These are phyloP conservation scores for Ennomos quercinarius DNA, from an alignment of 2,888 invertebrate species.

Conservation along the genomic window DNA sequence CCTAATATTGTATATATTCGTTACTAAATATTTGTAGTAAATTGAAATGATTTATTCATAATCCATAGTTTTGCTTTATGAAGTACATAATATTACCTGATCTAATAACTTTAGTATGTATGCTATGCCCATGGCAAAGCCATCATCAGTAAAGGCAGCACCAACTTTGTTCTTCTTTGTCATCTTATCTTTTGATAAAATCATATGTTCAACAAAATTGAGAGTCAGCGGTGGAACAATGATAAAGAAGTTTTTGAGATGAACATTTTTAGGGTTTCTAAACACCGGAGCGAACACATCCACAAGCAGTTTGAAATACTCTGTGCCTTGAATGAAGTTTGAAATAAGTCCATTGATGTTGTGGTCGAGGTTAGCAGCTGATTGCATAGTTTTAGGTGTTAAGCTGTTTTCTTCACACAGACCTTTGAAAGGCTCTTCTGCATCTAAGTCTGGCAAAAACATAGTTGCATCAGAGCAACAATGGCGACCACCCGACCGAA, in stretches of 20 bases:
- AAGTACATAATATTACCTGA: conserved; percentile 80
- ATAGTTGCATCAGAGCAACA: conserved; percentile 96
- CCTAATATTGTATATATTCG: too few relatives aligned
- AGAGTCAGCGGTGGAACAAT: conserved; percentile 97
- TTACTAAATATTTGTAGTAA: too few relatives aligned
- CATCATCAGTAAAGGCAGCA: conserved; percentile 98
- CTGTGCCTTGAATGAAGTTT: conserved; percentile 95
- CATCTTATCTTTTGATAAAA: conserved; percentile 96
- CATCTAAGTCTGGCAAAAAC: conserved; percentile 92
- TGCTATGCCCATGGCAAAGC: conserved; percentile 97
- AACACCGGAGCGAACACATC: conserved; percentile 97
- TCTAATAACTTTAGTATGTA: conserved; percentile 96
- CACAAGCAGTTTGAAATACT: conserved; percentile 95
- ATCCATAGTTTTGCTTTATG: too few relatives aligned
- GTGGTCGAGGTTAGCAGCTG: conserved; percentile 90
- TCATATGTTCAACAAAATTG: conserved; percentile 97
- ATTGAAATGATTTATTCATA: too few relatives aligned
- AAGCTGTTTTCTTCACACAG: conserved; percentile 86
- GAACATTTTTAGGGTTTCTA: conserved; percentile 93
- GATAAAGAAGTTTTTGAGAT: conserved; percentile 96
- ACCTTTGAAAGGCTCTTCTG: conserved; percentile 86
- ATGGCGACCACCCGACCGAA: conserved; percentile 96
- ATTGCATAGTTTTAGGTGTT: conserved; percentile 85
- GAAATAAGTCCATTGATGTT: conserved; percentile 92
- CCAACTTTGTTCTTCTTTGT: conserved; percentile 95